A percentile compares a stretch with the other conserved stretches of the same genome.
Conservation (phyloP, 2,888 invertebrate species). For the Pammene fasciana region DNA sequence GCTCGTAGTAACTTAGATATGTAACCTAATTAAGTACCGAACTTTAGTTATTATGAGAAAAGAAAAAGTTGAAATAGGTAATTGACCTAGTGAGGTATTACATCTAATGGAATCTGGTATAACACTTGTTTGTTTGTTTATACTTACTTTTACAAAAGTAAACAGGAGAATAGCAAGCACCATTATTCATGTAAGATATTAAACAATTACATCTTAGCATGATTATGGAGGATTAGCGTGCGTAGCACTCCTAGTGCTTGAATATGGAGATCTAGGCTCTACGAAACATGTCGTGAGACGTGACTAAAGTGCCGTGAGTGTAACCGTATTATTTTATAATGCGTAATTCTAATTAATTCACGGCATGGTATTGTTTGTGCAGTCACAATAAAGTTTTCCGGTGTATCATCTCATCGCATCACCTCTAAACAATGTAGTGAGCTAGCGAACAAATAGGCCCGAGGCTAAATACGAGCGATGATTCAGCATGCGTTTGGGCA, state of each 20-base stretch:
- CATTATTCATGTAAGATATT: constrained; percentile 4
- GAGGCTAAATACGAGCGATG: constrained; percentile 58
- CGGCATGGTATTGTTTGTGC: constrained; percentile 24
- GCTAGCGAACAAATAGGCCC: constrained; percentile 52
- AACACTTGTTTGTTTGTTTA: background rate
- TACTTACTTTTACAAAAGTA: background rate
- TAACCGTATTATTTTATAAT: no score
- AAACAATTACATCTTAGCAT: constrained; percentile 18
- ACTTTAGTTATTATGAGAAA: no score
- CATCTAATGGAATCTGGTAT: no score
- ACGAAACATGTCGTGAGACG: no score
- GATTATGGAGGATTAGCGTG: constrained; percentile 21
- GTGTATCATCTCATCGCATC: constrained; percentile 38
- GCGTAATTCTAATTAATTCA: constrained; percentile 28
- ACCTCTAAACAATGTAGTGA: constrained; percentile 54
- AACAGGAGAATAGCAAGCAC: background rate
- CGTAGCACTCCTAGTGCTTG: no score
- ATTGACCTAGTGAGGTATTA: no score
- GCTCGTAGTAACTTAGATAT: no score
- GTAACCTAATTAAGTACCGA: no score
- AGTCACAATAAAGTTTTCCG: constrained; percentile 31
- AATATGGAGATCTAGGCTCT: no score
- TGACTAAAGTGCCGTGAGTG: no score
- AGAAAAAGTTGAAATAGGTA: no score
- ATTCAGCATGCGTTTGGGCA: constrained; percentile 50